Base-by-base conservation (phyloP, 2,888 invertebrate genomes). In the Aphodius granarius region DNA sequence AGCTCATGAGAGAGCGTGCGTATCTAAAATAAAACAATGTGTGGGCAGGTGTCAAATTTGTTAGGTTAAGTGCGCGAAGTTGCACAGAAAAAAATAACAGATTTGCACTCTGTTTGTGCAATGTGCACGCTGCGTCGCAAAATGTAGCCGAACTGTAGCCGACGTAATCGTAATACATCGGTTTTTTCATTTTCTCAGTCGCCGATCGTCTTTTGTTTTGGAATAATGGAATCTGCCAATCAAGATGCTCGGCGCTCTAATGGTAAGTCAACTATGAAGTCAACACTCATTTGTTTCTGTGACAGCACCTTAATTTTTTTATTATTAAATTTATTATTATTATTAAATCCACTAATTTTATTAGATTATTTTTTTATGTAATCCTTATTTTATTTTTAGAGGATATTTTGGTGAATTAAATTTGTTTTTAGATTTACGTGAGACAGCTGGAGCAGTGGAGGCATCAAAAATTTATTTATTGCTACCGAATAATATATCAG, bases 401-500 rank as follows among this genome's bases (percentile, higher is more conserved):
- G n/a, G n/a, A n/a, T n/a, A n/a, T n/a, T n/a, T n/a, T n/a, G n/a
- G n/a, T n/a, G n/a, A n/a, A n/a, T n/a, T n/a, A n/a, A n/a, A n/a
- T n/a, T n/a, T n/a, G n/a, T n/a, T n/a, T n/a, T n/a, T n/a, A n/a
- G n/a, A n/a, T n/a, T n/a, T n/a, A n/a, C n/a, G n/a, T n/a, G n/a
- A n/a, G n/a, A n/a, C 82, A 77, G 82, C 82, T 78, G 81, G 82
- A 16, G 83, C 89, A 76, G 84, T 91, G 78, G 91, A 91, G 83
- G 92, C 92, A 23, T 90, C 90, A 75, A 89, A 90, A 76, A 89
- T 94, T 21, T 94, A 90, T 83, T 86, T 93, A 72, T 84, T 93
- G 77, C 91, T 94, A 91, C 92, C 91, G 82, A 91, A 91, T 83
- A 90, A 91, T 81, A 91, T 92, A 83, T 90, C 93, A 20, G 91